Base-by-base conservation (phyloP, 1,140 invertebrate genomes). In the Acyrthosiphon pisum region DNA sequence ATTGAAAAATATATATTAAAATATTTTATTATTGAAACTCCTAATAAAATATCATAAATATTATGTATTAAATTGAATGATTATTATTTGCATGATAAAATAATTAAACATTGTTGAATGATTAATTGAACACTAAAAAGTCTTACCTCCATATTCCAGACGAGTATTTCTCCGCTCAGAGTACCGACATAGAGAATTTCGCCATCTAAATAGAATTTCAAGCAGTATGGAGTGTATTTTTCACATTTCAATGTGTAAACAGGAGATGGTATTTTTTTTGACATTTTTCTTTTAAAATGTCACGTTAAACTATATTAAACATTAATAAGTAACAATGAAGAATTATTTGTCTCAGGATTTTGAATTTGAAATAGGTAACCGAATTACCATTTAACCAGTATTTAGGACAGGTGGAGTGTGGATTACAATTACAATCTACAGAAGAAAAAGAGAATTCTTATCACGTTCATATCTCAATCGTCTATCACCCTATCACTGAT, bases 181-280 rank as follows among this genome's bases (percentile, higher is more conserved):
- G 90, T 83, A 4, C 90, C 90, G 9, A 35, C 44, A 26, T 92
- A 92, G 11, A 92, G n/a, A 26, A 83, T 48, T 83, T 50, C 44
- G 26, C 41, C 44, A 23, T 35, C n/a, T 37, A 30, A 48, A 92
- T 83, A 7, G 22, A 92, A 92, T 50, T 46, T 35, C 90, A 92
- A 35, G 44, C 90, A 92, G n/a, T 83, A 83, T 20, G 90, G 76
- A n/a, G 48, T 83, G n/a, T 53, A 92, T 48, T 83, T 48, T 35
- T 92, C 90, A 92, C 68, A 83, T 83, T 92, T 83, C 23, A 81
- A 26, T 1, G 90, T 92, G 44, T 48, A 92, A 46, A 92, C 18
- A 50, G 90, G 68, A 35, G 44, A 14, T 22, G 90, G 90, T 50
- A 37, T 6, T 26, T 30, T 46, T 26, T 92, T 44, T 37, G 41